These are phyloP conservation scores for Dolichopus griseipennis DNA, from an alignment of 2,888 invertebrate species.

Conservation along the genomic window DNA sequence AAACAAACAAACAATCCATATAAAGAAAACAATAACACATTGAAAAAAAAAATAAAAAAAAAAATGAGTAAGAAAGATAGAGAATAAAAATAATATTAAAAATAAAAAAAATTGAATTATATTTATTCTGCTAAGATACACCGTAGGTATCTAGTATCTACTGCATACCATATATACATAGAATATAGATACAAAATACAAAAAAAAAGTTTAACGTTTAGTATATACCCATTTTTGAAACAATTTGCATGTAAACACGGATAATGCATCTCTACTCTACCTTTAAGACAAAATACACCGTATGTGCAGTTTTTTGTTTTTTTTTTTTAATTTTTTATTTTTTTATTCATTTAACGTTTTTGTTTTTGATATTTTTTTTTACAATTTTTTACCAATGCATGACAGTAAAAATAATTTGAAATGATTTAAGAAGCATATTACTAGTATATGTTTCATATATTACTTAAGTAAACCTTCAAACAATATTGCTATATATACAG, in stretches of 20 bases:
- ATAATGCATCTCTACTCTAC: background rate
- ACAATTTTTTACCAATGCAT: background rate
- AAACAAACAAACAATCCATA: background rate
- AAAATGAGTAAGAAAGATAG: no score
- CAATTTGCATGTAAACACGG: conserved; percentile 1
- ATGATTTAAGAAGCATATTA: background rate
- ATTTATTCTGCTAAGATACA: background rate
- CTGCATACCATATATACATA: no score
- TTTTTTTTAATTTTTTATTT: background rate
- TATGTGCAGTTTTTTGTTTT: background rate
- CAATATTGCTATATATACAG: no score
- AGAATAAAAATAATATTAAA: no score
- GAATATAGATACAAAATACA: background rate
- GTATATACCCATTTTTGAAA: conserved; percentile 4
- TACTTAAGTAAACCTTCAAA: no score
- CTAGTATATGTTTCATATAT: background rate
- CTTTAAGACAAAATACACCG: background rate
- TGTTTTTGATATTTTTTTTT: no score
- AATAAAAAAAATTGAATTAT: background rate
- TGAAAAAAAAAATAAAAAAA: no score
- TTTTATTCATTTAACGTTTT: background rate
- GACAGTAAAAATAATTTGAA: background rate
- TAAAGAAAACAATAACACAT: background rate
- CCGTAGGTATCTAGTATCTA: no score
- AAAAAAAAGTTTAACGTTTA: background rate